A percentile compares a stretch with the other conserved stretches of the same genome.
phyloP scores from a whole-genome alignment of 2,888 invertebrate species.

The Allophyes oxyacanthae region DNA sequence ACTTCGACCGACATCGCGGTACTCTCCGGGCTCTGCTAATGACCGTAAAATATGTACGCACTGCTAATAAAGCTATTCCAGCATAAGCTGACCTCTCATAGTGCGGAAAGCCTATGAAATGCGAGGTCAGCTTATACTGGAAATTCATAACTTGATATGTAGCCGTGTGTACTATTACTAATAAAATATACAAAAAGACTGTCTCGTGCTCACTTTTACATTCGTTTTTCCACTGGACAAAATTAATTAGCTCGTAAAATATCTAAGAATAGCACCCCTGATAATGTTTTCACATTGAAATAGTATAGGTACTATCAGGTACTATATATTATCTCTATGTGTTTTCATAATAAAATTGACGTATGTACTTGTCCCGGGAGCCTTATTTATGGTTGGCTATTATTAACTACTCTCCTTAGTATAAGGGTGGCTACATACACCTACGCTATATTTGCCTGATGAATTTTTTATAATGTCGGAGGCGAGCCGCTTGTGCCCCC shows the following conservation, averaged over 20 bases:
- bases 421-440: conserved; percentile 21
- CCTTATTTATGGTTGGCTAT: conserved; percentile 32
- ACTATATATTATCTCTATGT: conserved; percentile 20
- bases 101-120: too few relatives aligned
- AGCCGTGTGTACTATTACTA: too few relatives aligned
- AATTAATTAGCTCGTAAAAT: conserved; percentile 36
- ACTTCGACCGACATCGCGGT: too few relatives aligned
- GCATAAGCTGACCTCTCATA: too few relatives aligned
- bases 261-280: conserved; percentile 25
- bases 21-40: too few relatives aligned
- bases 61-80: too few relatives aligned
- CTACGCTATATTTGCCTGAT: conserved; percentile 36
- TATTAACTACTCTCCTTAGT: conserved; percentile 29
- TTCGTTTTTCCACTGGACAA: neutral
- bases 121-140: too few relatives aligned
- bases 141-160: too few relatives aligned
- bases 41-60: too few relatives aligned
- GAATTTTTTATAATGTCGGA: conserved; percentile 29
- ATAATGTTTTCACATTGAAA: conserved; percentile 19
- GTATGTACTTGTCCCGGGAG: conserved; percentile 22
- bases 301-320: too few relatives aligned
- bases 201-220: too few relatives aligned
- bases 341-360: conserved; percentile 40
- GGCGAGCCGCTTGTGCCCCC: conserved; percentile 19
- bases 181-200: too few relatives aligned